These are phyloP conservation scores for Vulpes lagopus DNA, from an alignment of 2,113 vertebrate species.

Conservation along the genomic window DNA sequence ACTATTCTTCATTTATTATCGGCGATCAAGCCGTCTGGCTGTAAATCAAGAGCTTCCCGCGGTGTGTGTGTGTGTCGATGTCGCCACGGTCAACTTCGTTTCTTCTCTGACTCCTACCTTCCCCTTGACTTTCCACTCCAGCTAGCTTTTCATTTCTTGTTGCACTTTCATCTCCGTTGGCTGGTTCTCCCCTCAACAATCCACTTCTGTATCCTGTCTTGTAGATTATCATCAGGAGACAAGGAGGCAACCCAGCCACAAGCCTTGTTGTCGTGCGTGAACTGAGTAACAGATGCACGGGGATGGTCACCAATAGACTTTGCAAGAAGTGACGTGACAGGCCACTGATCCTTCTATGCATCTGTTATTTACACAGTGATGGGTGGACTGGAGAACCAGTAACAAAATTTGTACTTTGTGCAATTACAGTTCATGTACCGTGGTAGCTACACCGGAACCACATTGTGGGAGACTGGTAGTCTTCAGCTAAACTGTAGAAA, in stretches of 20 bases:
- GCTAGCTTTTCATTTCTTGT: neutral
- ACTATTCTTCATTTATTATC: neutral
- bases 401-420: accelerated
- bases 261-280: accelerated
- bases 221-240: neutral
- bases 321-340: accelerated
- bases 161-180: neutral
- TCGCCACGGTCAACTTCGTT: accelerated
- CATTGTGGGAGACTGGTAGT: no score
- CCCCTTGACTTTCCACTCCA: accelerated
- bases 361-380: accelerated
- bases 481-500: neutral
- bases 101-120: accelerated
- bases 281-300: accelerated
- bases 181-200: neutral
- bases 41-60: accelerated
- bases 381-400: accelerated
- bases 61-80: accelerated
- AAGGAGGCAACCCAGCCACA: accelerated
- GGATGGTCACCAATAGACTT: accelerated
- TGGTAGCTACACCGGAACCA: accelerated
- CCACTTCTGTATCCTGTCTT: accelerated
- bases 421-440: accelerated
- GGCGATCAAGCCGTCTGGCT: accelerated
- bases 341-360: accelerated